phyloP scores from a whole-genome alignment of 2,113 vertebrate species.

The Lepus europaeus region DNA sequence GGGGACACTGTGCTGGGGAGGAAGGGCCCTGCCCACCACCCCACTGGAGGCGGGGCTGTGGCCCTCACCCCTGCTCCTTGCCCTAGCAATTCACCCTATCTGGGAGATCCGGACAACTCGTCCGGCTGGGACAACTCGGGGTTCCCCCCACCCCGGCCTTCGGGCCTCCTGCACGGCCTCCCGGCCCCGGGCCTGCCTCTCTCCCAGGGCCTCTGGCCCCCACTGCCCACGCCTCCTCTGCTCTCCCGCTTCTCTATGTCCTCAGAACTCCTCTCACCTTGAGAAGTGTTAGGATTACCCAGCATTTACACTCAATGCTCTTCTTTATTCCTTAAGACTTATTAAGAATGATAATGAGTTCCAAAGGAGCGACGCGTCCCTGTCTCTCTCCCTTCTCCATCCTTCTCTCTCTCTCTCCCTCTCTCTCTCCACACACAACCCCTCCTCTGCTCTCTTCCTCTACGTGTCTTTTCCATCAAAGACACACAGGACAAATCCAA shows the following conservation, averaged over 20 bases:
- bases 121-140: background rate
- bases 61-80: background rate
- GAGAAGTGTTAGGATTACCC: conserved; percentile 98
- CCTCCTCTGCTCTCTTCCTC: conserved; percentile 87
- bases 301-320: conserved; percentile 99
- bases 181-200: background rate
- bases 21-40: background rate
- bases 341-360: conserved; percentile 99
- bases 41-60: background rate
- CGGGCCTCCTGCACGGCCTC: background rate
- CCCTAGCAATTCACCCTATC: background rate
- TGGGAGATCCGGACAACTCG: conserved; percentile 9
- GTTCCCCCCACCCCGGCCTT: background rate
- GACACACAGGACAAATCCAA: conserved; percentile 95
- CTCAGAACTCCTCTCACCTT: conserved; percentile 98
- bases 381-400: conserved; percentile 86
- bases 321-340: conserved; percentile 99
- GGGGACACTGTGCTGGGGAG: background rate
- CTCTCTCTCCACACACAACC: conserved; percentile 68
- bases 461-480: conserved; percentile 92
- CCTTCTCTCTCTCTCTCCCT: conserved; percentile 90
- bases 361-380: conserved; percentile 92
- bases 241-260: conserved; percentile 90
- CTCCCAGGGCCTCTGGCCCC: conserved; percentile 47
- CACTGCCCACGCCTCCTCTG: conserved; percentile 73